Conservation (phyloP, 2,797 vertebrate species). For the Intellagama lesueurii region DNA sequence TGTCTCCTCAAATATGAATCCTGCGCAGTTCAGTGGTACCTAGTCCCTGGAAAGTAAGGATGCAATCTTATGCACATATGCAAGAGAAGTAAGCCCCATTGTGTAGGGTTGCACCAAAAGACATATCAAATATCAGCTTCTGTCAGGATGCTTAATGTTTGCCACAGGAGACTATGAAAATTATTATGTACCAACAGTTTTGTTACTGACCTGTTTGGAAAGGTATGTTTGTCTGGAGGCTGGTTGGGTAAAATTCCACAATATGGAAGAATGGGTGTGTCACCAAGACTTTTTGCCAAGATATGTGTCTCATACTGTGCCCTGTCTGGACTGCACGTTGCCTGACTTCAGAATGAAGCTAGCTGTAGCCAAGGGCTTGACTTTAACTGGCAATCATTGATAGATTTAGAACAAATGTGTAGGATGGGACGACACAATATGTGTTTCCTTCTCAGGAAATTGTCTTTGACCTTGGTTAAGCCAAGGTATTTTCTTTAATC, state of each 20-base stretch:
- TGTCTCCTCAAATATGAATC: neutral
- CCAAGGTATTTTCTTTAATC: slow-evolving; percentile 29
- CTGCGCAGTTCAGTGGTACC: neutral
- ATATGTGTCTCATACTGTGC: slow-evolving; percentile 36
- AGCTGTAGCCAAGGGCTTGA: slow-evolving; percentile 47
- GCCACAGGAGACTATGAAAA: neutral
- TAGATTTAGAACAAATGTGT: slow-evolving; percentile 40
- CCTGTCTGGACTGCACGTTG: slow-evolving; percentile 61
- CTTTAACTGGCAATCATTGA: slow-evolving; percentile 45
- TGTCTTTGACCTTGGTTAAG: slow-evolving; percentile 22
- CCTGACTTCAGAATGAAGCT: slow-evolving; percentile 69
- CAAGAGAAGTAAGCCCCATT: neutral
- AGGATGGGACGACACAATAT: neutral
- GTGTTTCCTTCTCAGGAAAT: slow-evolving; percentile 43
- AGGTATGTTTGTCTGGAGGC: slow-evolving; percentile 20
- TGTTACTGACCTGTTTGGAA: slow-evolving; percentile 5
- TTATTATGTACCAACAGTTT: neutral
- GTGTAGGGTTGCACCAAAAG: neutral
- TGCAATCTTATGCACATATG: neutral
- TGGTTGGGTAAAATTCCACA: slow-evolving; percentile 28
- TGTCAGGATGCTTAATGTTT: neutral
- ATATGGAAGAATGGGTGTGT: slow-evolving; percentile 72
- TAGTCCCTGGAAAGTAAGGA: neutral
- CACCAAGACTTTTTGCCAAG: slow-evolving; percentile 49
- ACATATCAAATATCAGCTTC: neutral